Conservation (phyloP, 2,797 vertebrate genomes). For the Simalia tracyae region DNA sequence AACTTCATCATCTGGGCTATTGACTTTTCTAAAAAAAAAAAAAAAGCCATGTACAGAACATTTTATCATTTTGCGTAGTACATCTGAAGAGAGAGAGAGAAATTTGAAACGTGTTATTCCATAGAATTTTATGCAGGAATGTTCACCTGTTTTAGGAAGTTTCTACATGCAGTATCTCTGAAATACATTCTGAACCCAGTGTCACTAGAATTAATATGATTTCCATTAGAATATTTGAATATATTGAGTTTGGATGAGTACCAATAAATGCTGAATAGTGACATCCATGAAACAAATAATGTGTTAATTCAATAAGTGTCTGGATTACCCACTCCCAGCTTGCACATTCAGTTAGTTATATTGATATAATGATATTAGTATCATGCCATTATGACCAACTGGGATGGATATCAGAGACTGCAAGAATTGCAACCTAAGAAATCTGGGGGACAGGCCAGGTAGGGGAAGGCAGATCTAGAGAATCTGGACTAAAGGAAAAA, state of each 20-base stretch:
- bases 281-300: background rate
- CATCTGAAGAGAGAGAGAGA: slow-evolving; percentile 29
- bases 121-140: background rate
- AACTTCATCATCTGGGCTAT: slow-evolving; percentile 52
- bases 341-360: background rate
- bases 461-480: background rate
- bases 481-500: background rate
- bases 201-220: background rate
- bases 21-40: slow-evolving; percentile 53
- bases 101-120: slow-evolving; percentile 41
- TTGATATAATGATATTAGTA: no score
- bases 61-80: slow-evolving; percentile 54
- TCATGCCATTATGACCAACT: no score
- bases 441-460: no score
- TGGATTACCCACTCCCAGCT: no score
- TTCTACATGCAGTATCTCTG: background rate
- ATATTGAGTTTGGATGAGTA: background rate
- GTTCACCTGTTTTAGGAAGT: background rate
- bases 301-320: no score
- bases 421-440: no score
- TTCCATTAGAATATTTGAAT: background rate
- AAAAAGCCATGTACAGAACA: slow-evolving; percentile 30
- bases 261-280: background rate
- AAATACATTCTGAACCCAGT: background rate
- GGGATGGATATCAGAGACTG: no score